These are phyloP conservation scores for Agapornis roseicollis DNA, from an alignment of 2,113 vertebrate genomes.

Conservation along the genomic window DNA sequence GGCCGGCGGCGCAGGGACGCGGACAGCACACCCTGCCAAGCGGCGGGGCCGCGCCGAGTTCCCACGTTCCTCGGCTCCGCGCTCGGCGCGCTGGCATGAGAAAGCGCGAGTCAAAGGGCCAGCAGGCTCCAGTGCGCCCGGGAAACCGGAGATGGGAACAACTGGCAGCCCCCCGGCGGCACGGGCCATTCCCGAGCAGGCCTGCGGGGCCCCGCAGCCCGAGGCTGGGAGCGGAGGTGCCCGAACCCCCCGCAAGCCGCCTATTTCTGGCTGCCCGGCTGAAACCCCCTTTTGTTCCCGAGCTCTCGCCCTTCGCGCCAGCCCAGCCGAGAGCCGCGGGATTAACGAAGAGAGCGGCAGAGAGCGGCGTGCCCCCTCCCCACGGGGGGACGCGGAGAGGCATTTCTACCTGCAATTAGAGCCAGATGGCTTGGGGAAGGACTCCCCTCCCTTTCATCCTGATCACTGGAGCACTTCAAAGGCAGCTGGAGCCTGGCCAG, in stretches of 20 bases:
- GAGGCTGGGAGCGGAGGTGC: neutral
- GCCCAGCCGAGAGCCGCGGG: neutral
- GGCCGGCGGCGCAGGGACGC: rapidly evolving
- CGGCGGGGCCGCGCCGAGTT: rapidly evolving
- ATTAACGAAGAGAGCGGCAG: constrained; percentile 33
- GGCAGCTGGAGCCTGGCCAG: constrained; percentile 62
- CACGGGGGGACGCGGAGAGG: neutral
- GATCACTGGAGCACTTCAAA: constrained; percentile 77
- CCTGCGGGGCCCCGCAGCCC: neutral
- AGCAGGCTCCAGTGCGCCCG: constrained; percentile 4
- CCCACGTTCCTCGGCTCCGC: neutral
- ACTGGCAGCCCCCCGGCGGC: neutral
- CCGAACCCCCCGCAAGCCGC: neutral
- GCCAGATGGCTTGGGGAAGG: constrained; percentile 74
- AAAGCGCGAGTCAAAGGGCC: neutral
- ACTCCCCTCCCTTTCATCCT: constrained; percentile 74
- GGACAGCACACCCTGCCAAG: neutral
- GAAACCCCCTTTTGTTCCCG: constrained; percentile 33
- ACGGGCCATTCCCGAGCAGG: neutral
- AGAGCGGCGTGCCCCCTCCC: constrained; percentile 16
- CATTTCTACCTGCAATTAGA: constrained; percentile 77
- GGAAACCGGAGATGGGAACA: constrained; percentile 47
- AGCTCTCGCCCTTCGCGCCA: neutral
- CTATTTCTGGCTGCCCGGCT: constrained; percentile 33
- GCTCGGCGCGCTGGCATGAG: neutral